Evolutionary conservation across 2,888 invertebrate genomes (phyloP), one percentile per base, ranked within the genome.

Genomic region (Cantharis lateralis): DNA sequence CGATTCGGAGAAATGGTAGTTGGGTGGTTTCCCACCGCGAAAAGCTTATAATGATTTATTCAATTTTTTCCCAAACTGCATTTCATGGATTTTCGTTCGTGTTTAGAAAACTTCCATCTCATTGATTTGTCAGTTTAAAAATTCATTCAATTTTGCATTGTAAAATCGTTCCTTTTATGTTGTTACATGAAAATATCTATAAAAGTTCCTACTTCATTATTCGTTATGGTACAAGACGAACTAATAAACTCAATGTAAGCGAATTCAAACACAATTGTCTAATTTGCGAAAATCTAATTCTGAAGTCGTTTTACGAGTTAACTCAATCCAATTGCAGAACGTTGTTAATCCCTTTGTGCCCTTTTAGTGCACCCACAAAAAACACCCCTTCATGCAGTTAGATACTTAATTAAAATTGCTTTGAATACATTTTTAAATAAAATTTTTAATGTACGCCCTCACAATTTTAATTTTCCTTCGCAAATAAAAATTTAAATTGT

Each of bases 211-310:
- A n/a, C 24, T 66, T 75, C 75, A 72, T 78, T 78, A 75, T 68
- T 64, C 73, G 28, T 66, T 32, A 78, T 71, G 32, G 71, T 78
- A 63, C 68, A 73, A 75, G 76, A 75, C 28, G 63, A 66, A 75
- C 62, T 71, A 72, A 66, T 66, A 66, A 78, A 78, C 69, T 74
- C 76, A 71, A 82, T 79, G 83, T 83, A 85, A 82, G 83, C 83
- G 82, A 84, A 84, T 85, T 85, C 80, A 83, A 85, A 84, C 82
- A 81, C 84, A 84, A 85, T 85, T 84, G 85, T 84, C 83, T 84
- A 84, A 85, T 84, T 84, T 83, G 80, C 72, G 73, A 80, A 84
- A 80, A 85, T 84, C 84, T 80, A 82, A 85, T 85, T 84, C 81
- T 78, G 78, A 80, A 78, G 81, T 77, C 79, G 83, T 82, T 82